A percentile compares a stretch with the other conserved stretches of the same genome.
Evolutionary conservation across 2,888 invertebrate species (phyloP).

Genomic region (Tiphia femorata): DNA sequence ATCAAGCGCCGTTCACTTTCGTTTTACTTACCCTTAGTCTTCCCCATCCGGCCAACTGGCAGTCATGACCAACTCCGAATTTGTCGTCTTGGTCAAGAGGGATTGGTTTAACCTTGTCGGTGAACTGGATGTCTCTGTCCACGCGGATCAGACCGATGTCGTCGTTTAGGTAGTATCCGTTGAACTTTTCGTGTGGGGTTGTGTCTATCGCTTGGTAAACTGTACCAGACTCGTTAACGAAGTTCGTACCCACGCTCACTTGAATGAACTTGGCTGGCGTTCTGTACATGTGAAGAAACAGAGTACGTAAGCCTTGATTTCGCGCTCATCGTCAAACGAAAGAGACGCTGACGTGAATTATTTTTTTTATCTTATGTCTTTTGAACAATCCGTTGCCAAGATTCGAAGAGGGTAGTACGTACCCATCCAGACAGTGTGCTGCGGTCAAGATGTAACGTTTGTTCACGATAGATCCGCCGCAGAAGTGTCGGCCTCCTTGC

Average conservation of each 20-base stretch:
- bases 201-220: neutral
- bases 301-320: neutral
- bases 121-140: conserved; percentile 38
- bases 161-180: conserved; percentile 16
- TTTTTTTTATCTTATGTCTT: no score
- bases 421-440: neutral
- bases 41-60: conserved; percentile 54
- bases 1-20: no score
- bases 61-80: conserved; percentile 14
- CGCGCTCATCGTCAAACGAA: no score
- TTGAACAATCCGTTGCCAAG: no score
- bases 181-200: conserved; percentile 32
- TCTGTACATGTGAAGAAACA: neutral
- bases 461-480: neutral
- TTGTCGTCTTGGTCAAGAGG: conserved; percentile 30
- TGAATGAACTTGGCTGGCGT: conserved; percentile 3
- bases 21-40: conserved; percentile 37
- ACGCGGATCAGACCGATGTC: conserved; percentile 55
- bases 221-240: neutral
- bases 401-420: neutral
- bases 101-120: conserved; percentile 46
- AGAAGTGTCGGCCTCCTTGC: conserved; percentile 29
- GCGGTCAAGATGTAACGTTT: neutral
- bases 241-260: conserved; percentile 21
- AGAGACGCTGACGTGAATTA: no score